Evolutionary conservation across 1,140 invertebrate genomes (phyloP), one percentile per base, ranked within the genome.

Genomic region (Drosophila jambulina): DNA sequence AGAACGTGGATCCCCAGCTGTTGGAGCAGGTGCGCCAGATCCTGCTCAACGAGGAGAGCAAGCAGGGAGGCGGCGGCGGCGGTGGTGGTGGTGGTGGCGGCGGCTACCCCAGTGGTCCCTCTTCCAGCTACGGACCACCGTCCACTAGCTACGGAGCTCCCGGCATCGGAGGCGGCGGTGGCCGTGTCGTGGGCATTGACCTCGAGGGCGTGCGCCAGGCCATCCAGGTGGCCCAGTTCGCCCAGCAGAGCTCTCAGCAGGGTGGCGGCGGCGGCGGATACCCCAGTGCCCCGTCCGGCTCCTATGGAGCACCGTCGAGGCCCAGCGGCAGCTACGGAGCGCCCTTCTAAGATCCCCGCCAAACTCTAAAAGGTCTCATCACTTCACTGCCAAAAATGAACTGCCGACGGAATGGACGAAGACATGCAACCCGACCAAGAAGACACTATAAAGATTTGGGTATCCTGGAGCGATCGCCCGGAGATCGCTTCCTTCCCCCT

Each of bases 11-110:
- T 93, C 94, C 94, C 43, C 95, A 95, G 68, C 94, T 97, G 59
- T 94, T 97, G 57, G 96, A 97, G 90, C 96, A 97, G 92, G 96
- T 97, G 80, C 95, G 96, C 78, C 95, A 97, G 93, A 97, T 97
- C 88, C 94, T 97, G 53, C 93, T 97, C 68, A 96, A 96, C 87
- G 96, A 97, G 92, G 96, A 97, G 93, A 94, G 95, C 91, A 95
- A 95, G 68, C 92, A 94, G 6, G 90, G 93, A 19, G 93, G 93
- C 9, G 76, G 76, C 13, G 91, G 91, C 32, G 92, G 93, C 13
- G 87, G 83, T 4, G 90, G 76, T 93, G 94, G 93, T 80, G 94
- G 78, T 84, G 63, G 63, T 0, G 93, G 49, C 92, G 93, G 93
- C 85, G 93, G 67, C 61, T 92, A 65, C 80, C 91, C 60, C 70